phyloP scores from a whole-genome alignment of 2,888 invertebrate genomes.

The Lacanobia oleracea region DNA sequence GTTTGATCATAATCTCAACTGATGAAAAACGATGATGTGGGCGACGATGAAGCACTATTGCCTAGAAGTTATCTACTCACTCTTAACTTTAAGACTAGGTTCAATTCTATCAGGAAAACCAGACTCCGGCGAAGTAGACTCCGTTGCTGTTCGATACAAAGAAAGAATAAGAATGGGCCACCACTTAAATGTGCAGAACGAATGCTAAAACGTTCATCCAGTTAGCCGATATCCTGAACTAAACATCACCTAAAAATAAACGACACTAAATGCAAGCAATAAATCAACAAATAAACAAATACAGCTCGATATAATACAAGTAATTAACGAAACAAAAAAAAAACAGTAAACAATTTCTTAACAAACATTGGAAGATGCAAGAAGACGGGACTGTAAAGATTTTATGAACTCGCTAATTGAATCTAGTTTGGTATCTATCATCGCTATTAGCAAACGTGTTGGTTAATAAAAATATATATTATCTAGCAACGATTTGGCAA shows the following conservation, averaged over 20 bases:
- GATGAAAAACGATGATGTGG: too few relatives aligned
- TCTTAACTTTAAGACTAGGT: too few relatives aligned
- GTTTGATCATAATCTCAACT: too few relatives aligned
- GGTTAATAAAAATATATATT: conserved; percentile 24
- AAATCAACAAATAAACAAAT: conserved; percentile 27
- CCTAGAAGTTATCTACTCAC: too few relatives aligned
- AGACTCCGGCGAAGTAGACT: too few relatives aligned
- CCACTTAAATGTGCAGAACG: too few relatives aligned
- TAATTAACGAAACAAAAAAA: conserved; percentile 22
- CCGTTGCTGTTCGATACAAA: too few relatives aligned
- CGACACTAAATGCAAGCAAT: conserved; percentile 3
- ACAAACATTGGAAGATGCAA: neutral
- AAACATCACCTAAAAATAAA: neutral
- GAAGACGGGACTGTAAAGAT: conserved; percentile 12
- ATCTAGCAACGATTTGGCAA: conserved; percentile 20
- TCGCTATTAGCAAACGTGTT: conserved; percentile 19
- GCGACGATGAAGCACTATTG: too few relatives aligned
- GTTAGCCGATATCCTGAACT: neutral
- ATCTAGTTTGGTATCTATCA: conserved; percentile 39
- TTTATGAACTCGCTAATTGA: conserved; percentile 48
- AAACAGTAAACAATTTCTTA: neutral
- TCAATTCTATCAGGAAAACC: too few relatives aligned
- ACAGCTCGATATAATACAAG: neutral
- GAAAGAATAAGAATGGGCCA: too few relatives aligned
- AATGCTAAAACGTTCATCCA: neutral